Base-by-base conservation (phyloP, 2,888 invertebrate species). In the Amaurobius ferox region DNA sequence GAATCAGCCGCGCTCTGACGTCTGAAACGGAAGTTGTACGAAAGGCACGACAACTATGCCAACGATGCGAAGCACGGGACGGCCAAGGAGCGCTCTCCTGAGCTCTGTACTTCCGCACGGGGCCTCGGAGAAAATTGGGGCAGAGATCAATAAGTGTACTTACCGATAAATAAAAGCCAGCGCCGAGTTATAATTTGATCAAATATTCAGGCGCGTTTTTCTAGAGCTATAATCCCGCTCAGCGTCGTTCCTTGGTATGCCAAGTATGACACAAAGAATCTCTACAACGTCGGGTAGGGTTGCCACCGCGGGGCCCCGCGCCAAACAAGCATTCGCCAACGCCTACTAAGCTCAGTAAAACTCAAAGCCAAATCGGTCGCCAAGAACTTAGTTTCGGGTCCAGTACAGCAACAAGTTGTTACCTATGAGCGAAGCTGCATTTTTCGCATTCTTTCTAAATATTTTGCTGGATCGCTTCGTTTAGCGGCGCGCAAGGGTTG, bases 261-360 rank as follows among this genome's bases (percentile, higher is more conserved):
- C 94, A 95, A 95, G 96, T 96, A 96, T 96, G 96, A 95, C 96
- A 96, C 95, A 96, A 96, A 96, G 96, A 96, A 96, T 96, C 96
- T 94, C 94, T 95, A 96, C 96, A 96, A 96, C 96, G 96, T 95
- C 95, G 89, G 87, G 86, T 87, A 79, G 88, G 87, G 89, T 77
- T 90, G 91, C 91, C 83, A 71, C 9, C 35, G 72, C 62, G 35
- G 28, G 61, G 19, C 29, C 26, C 23, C 28, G 71, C 83, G 83
- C 83, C 83, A 85, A 83, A 23, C 66, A 71, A 44, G 67, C 48
- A 71, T 32, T 66, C 67, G 67, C 73, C 73, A 72, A 80, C 40
- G 64, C 70, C 23, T 35, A 39, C 40, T n/a, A 40, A 67, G 23
- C 23, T 39, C 32, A 35, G 71, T n/a, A 40, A 32, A 29, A 48